phyloP scores from a whole-genome alignment of 2,797 vertebrate species.

The Schizothorax lantsangensis region DNA sequence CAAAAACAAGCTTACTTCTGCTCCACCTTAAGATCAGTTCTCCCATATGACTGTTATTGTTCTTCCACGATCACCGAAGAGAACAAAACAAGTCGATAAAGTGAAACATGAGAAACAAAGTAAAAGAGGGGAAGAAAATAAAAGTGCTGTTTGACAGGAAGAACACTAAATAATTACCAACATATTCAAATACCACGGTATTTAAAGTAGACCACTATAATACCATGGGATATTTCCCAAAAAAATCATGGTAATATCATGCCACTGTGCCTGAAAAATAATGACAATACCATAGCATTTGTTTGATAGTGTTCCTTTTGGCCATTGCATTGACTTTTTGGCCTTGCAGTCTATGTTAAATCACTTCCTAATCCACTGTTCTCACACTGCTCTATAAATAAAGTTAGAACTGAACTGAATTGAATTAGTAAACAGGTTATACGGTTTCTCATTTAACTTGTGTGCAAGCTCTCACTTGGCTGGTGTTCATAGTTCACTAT shows the following conservation, averaged over 20 bases:
- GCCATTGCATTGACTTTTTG: neutral
- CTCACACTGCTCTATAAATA: constrained; percentile 22
- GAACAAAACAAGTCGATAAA: constrained; percentile 8
- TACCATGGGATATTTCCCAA: neutral
- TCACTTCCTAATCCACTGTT: neutral
- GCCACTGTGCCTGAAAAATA: neutral
- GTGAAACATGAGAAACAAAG: neutral
- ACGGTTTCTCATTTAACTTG: constrained; percentile 9
- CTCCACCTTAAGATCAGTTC: constrained; percentile 10
- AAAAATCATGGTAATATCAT: constrained; percentile 4
- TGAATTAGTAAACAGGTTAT: neutral
- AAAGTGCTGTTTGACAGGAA: neutral
- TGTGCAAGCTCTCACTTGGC: neutral
- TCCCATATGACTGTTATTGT: neutral
- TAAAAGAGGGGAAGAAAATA: neutral
- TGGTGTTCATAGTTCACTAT: neutral
- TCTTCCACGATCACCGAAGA: neutral
- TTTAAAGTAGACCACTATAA: neutral
- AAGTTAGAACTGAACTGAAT: neutral
- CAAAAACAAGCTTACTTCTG: constrained; percentile 17
- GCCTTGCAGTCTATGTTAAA: neutral
- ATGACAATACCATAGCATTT: neutral
- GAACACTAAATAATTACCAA: too few relatives aligned
- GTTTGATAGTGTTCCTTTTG: constrained; percentile 18
- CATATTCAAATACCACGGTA: neutral